Percentiles rank a stretch among this genome's conserved stretches.
Conservation (phyloP, 2,888 invertebrate species). For the Sarcophaga caerulescens region DNA sequence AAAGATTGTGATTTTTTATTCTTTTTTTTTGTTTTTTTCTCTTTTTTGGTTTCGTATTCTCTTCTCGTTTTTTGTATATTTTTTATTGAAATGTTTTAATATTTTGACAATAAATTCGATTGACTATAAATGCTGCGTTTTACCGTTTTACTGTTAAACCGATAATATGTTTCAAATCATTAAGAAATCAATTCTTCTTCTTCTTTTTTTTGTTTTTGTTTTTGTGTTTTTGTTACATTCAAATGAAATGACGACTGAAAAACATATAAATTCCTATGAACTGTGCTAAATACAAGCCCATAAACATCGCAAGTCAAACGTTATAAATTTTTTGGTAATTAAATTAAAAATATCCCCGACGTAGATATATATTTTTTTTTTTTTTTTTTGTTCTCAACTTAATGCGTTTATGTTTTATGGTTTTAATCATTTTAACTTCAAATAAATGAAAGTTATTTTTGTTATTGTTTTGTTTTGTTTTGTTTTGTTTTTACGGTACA, state of each 20-base stretch:
- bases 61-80: not conserved
- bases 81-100: not conserved
- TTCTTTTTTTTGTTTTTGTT: too few relatives aligned
- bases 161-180: slow-evolving; percentile 27
- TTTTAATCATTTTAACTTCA: slow-evolving; percentile 1
- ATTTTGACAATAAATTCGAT: slow-evolving; percentile 2
- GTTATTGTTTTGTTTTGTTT: too few relatives aligned
- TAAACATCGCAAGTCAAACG: not conserved
- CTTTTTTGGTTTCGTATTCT: not conserved
- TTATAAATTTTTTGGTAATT: slow-evolving; percentile 23
- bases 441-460: slow-evolving; percentile 47
- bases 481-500: slow-evolving; percentile 7
- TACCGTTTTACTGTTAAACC: slow-evolving; percentile 38
- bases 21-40: not conserved
- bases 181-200: not conserved
- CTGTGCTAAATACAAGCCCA: not conserved
- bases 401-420: not conserved
- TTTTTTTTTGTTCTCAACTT: not conserved
- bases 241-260: not conserved
- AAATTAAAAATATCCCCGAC: not conserved
- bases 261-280: not conserved
- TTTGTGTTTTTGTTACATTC: not conserved
- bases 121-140: not conserved
- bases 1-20: not conserved
- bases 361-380: not conserved